Evolutionary conservation across 2,113 vertebrate species (phyloP).

Genomic region (Varanus salvator): DNA sequence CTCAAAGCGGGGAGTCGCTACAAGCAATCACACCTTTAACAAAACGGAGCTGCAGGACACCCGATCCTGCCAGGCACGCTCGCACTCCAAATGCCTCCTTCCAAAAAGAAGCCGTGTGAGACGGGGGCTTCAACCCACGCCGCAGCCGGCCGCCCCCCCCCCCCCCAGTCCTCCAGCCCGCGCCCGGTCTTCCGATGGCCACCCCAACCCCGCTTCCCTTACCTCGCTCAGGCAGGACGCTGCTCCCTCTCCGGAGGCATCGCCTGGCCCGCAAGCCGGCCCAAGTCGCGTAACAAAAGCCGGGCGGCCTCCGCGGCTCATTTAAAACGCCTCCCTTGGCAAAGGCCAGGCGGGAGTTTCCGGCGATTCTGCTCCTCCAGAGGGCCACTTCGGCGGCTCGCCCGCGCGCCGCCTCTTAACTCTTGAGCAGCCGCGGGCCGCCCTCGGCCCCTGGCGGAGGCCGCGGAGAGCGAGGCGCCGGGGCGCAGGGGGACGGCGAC

Average conservation of each 20-base stretch:
- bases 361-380: no score
- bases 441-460: no score
- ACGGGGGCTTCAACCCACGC: background rate
- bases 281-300: background rate
- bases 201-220: background rate
- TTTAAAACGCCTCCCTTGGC: background rate
- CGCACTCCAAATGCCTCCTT: background rate
- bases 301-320: background rate
- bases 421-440: background rate
- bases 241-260: constrained; percentile 41
- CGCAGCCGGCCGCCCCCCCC: no score
- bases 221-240: constrained; percentile 59
- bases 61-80: no score
- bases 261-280: background rate
- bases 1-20: background rate
- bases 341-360: constrained; percentile 36
- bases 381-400: background rate
- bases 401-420: background rate
- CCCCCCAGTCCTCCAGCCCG: background rate
- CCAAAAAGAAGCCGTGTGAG: background rate
- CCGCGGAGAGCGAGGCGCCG: background rate
- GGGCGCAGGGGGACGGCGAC: background rate
- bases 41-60: background rate
- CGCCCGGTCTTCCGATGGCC: background rate
- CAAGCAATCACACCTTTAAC: background rate